These are phyloP conservation scores for Channa maculata DNA, from an alignment of 2,113 vertebrate genomes.

Conservation along the genomic window DNA sequence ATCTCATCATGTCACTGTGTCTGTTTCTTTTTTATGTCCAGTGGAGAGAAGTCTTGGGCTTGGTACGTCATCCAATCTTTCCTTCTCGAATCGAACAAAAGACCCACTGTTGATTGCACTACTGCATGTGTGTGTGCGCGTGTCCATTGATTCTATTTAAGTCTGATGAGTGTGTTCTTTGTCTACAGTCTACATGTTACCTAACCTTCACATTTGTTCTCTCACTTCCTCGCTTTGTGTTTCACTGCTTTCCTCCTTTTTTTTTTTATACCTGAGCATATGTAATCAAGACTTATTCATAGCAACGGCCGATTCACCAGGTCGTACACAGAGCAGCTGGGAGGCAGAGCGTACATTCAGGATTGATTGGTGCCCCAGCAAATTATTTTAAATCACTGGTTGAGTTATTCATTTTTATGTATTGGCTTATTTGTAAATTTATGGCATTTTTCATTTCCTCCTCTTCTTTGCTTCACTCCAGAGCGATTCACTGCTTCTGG, in stretches of 20 bases:
- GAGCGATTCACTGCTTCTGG: constrained; percentile 82
- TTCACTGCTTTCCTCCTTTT: constrained; percentile 43
- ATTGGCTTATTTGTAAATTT: constrained; percentile 5
- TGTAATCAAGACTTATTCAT: neutral
- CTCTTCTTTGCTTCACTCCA: constrained; percentile 71
- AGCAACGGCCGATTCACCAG: neutral
- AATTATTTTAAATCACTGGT: neutral
- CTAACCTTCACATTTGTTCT: constrained; percentile 31
- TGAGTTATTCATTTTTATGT: neutral
- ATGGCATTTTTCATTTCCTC: constrained; percentile 28
- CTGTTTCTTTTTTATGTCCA: constrained; percentile 90
- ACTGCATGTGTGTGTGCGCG: constrained; percentile 18
- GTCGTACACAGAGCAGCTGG: neutral
- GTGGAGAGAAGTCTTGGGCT: constrained; percentile 97
- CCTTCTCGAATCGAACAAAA: constrained; percentile 28
- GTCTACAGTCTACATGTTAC: constrained; percentile 64
- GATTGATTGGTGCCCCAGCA: neutral
- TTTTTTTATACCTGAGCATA: neutral
- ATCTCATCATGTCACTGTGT: constrained; percentile 69
- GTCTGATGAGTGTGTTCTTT: constrained; percentile 18
- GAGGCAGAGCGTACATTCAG: neutral
- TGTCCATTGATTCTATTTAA: constrained; percentile 25
- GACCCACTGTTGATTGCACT: constrained; percentile 27
- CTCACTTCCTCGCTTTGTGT: constrained; percentile 27
- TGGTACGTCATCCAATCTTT: constrained; percentile 89